phyloP scores from a whole-genome alignment of 2,888 invertebrate genomes.

The Hemaris fuciformis region DNA sequence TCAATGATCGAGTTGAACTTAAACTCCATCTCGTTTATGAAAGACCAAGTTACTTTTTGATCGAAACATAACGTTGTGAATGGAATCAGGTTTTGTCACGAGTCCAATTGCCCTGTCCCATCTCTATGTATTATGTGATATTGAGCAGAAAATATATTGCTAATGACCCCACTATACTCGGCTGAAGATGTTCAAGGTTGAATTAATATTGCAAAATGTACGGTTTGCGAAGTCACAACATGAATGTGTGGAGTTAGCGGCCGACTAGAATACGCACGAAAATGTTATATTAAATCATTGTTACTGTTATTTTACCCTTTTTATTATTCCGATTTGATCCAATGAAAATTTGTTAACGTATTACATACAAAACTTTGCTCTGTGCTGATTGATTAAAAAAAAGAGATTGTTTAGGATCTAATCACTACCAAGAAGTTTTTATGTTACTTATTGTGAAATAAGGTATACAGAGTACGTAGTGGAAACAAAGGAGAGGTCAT shows the following conservation, averaged over 20 bases:
- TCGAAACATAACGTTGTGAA: background rate
- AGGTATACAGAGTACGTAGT: background rate
- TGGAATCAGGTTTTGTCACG: constrained; percentile 6
- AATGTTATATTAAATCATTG: background rate
- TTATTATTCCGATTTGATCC: no score
- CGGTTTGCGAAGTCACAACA: constrained; percentile 40
- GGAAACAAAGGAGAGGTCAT: background rate
- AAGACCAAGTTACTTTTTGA: background rate
- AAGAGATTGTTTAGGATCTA: background rate
- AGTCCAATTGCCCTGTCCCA: constrained; percentile 6
- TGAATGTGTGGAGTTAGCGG: constrained; percentile 29
- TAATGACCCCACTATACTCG: constrained; percentile 21
- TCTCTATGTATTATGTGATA: constrained; percentile 17
- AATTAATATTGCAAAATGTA: constrained; percentile 49
- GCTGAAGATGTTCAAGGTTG: constrained; percentile 48
- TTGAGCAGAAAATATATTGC: constrained; percentile 30
- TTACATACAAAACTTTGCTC: no score
- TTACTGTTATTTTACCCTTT: background rate
- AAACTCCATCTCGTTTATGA: background rate
- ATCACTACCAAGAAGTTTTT: background rate
- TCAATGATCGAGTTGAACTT: no score
- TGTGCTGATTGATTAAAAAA: background rate
- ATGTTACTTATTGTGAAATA: background rate
- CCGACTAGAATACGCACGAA: background rate
- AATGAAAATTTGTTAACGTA: no score